Percentiles rank a stretch among this genome's conserved stretches.
These are phyloP conservation scores for Drosophila prostipennis DNA, from an alignment of 2,888 invertebrate species.

Conservation along the genomic window DNA sequence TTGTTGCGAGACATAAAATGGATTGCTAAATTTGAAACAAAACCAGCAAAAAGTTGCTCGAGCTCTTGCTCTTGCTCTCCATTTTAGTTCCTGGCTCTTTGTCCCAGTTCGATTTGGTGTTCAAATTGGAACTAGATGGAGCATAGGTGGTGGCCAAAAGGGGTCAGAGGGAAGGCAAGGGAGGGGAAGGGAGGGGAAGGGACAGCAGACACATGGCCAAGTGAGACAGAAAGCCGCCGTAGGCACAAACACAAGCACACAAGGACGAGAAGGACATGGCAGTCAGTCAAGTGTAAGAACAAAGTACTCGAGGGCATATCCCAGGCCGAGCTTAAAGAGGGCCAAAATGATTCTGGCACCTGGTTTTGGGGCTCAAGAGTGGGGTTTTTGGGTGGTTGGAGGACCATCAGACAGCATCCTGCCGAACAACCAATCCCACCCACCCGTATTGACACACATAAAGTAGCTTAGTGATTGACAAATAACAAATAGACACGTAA, in stretches of 20 bases:
- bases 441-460: constrained; percentile 47
- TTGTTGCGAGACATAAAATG: constrained; percentile 32
- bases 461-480: constrained; percentile 75
- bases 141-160: constrained; percentile 36
- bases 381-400: neutral
- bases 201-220: constrained; percentile 20
- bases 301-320: constrained; percentile 57
- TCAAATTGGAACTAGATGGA: constrained; percentile 70
- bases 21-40: constrained; percentile 42
- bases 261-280: constrained; percentile 23
- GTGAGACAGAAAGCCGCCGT: constrained; percentile 25
- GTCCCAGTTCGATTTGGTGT: constrained; percentile 67
- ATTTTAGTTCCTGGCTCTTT: constrained; percentile 66
- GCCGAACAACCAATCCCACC: constrained; percentile 10
- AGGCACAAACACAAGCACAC: constrained; percentile 20
- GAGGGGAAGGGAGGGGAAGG: neutral
- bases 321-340: constrained; percentile 29
- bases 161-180: neutral
- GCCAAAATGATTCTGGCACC: constrained; percentile 35
- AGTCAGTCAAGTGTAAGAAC: constrained; percentile 70
- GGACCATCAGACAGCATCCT: constrained; percentile 40
- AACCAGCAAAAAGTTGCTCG: constrained; percentile 40
- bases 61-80: constrained; percentile 41
- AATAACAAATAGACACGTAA: constrained; percentile 74
- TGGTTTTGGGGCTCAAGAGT: constrained; percentile 4